phyloP scores from a whole-genome alignment of 2,797 vertebrate species.

The Peromyscus nudipes region DNA sequence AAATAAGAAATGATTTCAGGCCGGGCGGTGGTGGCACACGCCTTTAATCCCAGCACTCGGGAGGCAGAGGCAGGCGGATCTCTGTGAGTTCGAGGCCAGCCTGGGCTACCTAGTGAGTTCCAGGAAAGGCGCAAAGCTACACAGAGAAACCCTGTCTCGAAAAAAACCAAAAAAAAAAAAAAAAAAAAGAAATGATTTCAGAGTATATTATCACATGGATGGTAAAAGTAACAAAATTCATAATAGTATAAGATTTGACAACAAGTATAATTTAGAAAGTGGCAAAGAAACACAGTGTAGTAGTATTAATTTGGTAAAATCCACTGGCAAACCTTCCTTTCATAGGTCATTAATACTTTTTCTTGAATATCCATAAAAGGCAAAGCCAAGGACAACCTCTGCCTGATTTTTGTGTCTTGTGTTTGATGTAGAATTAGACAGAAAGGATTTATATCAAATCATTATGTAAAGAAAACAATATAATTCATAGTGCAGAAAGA shows the following conservation, averaged over 20 bases:
- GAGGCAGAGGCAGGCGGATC: too few relatives aligned
- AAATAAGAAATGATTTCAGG: constrained; percentile 1
- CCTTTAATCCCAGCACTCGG: too few relatives aligned
- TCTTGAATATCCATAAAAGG: not conserved
- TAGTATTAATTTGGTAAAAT: not conserved
- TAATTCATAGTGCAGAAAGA: not conserved
- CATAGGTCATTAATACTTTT: not conserved
- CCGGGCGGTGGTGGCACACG: too few relatives aligned
- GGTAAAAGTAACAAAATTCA: not conserved
- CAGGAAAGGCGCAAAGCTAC: too few relatives aligned
- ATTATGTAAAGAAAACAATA: not conserved
- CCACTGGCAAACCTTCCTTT: not conserved
- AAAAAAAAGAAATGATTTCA: constrained; percentile 1
- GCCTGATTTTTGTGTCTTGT: not conserved
- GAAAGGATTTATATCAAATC: not conserved
- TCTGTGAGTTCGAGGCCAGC: too few relatives aligned
- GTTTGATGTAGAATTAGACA: rapidly evolving
- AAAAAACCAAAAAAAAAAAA: too few relatives aligned
- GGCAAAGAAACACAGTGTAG: not conserved
- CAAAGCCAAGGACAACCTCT: not conserved
- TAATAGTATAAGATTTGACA: not conserved
- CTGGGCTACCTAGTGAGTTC: too few relatives aligned
- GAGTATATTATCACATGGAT: not conserved
- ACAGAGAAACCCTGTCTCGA: too few relatives aligned
- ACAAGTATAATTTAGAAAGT: not conserved